phyloP scores from a whole-genome alignment of 2,888 invertebrate species.

The Germaria angustata region DNA sequence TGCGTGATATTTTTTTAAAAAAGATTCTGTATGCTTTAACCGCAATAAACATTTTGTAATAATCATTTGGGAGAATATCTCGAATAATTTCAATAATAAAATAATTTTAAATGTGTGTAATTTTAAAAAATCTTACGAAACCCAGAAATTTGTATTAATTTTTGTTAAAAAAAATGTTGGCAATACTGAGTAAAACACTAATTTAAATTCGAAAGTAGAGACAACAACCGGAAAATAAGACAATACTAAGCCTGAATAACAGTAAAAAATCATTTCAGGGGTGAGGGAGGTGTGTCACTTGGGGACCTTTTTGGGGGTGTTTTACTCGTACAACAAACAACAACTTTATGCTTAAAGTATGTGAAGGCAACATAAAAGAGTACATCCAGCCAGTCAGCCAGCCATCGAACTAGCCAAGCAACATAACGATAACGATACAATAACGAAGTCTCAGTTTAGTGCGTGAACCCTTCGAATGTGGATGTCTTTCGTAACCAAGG shows the following conservation, averaged over 20 bases:
- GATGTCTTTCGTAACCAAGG: constrained; percentile 72
- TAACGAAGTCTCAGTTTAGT: constrained; percentile 74
- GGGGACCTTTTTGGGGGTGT: background rate
- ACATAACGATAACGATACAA: constrained; percentile 62
- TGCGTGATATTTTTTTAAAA: no score
- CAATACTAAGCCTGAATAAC: background rate
- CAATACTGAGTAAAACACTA: constrained; percentile 6
- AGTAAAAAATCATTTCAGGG: background rate
- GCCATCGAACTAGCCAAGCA: constrained; percentile 41
- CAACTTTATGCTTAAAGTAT: constrained; percentile 30
- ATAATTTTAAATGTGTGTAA: no score
- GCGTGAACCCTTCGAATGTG: constrained; percentile 77
- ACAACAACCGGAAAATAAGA: constrained; percentile 50
- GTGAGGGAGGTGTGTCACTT: background rate
- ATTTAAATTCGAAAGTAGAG: constrained; percentile 31
- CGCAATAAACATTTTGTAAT: no score
- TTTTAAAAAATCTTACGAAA: no score
- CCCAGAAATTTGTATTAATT: no score
- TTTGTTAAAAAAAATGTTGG: no score
- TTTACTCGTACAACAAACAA: constrained; percentile 14
- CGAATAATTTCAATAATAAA: no score
- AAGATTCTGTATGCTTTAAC: no score
- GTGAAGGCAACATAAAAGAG: constrained; percentile 44
- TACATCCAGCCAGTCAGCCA: constrained; percentile 15
- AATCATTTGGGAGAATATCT: no score